Evolutionary conservation across 35 echinoderm and acorn worm species (phyloP).

Genomic region (Ophiothrix spiculata): DNA sequence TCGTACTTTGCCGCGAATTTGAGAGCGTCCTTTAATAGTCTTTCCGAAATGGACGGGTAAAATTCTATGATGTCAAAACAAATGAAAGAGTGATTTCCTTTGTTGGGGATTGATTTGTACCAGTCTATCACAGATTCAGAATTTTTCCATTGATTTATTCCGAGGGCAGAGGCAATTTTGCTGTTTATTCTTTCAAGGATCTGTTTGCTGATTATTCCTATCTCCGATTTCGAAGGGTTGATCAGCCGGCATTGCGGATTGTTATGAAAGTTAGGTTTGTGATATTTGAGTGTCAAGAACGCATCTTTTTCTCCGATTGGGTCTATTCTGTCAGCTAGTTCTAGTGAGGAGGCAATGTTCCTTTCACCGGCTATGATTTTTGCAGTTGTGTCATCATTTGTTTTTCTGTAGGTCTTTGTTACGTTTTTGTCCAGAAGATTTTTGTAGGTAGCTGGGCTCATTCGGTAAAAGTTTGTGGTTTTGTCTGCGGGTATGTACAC

Average conservation of each 20-base stretch:
- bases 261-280: constrained; percentile 2
- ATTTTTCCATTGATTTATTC: not conserved
- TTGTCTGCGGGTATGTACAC: not conserved
- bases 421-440: not conserved
- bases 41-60: not conserved
- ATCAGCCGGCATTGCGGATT: not conserved
- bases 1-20: too few relatives aligned
- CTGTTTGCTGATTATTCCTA: not conserved
- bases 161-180: not conserved
- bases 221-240: constrained; percentile 2
- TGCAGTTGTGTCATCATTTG: not conserved
- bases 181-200: not conserved
- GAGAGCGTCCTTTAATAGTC: not conserved
- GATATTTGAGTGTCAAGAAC: not conserved
- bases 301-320: not conserved
- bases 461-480: not conserved
- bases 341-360: not conserved
- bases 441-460: not conserved
- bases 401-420: not conserved
- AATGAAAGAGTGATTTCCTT: not conserved
- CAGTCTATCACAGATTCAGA: not conserved
- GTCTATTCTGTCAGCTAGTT: not conserved
- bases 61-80: not conserved
- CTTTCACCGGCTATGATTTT: not conserved
- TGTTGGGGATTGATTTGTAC: not conserved